Evolutionary conservation across 2,888 invertebrate species (phyloP), one percentile per base, ranked within the genome.

Genomic region (Lypha dubia): DNA sequence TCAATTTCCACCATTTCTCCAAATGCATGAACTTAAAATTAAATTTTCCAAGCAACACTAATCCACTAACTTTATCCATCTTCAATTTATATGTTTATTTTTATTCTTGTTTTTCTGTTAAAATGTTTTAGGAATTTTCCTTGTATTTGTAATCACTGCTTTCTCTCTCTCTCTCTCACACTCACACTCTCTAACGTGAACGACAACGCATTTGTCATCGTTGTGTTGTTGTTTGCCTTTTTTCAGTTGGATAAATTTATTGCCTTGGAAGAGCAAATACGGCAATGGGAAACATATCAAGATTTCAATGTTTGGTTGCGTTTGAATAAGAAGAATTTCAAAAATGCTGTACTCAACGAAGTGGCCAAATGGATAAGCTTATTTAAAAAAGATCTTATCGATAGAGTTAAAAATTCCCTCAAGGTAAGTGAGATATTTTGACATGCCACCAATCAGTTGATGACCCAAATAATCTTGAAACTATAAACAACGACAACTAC

Each of bases 311-410:
- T 94, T 13, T 98, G 98, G 98, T 93, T 98, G 77, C 93, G 95
- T 79, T 91, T 98, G 3, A 96, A 98, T 88, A 93, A 97, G 63
- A 94, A 94, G 79, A 95, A 96, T 0, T 95, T 98, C 87, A 96
- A 97, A 88, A 96, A 96, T 88, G 94, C 95, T 0, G 94, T 98
- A 20, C 93, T 98, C 86, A 97, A 96, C 90, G 95, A 95, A 28
- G 95, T 98, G 83, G 96, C 96, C 90, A 96, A 97, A 89, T 98
- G 98, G 98, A 95, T 96, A 79, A 96, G 96, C 89, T 93, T 98
- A 87, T 97, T 96, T 89, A 98, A 98, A 89, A 95, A 96, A 88
- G 95, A 98, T 93, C 93, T 98, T 9, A 95, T 96, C 86, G 94
- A 97, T 87, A 94, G 95, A 86, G 98, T 98, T 0, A 94, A 95